Evolutionary conservation across 2,888 invertebrate genomes (phyloP).

Genomic region (Rambutsinella grinnellia): DNA sequence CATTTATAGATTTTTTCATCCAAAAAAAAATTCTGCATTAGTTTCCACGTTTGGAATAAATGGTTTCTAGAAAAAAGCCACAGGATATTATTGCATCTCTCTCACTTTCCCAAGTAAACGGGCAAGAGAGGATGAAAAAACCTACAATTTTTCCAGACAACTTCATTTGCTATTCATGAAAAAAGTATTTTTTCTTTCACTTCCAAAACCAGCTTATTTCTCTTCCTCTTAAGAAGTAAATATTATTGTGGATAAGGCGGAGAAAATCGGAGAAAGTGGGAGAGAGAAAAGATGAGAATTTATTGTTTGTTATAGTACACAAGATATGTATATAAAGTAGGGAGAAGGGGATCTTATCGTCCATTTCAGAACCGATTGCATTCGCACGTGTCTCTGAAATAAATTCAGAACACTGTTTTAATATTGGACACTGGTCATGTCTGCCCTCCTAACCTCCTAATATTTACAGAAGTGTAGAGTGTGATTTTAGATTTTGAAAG

Average conservation of each 20-base stretch:
- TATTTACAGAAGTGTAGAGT: too few species aligned
- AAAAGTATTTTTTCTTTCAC: conserved; percentile 27
- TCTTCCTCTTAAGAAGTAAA: background rate
- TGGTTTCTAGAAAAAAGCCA: background rate
- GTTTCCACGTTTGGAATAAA: background rate
- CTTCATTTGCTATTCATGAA: conserved; percentile 56
- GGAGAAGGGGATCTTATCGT: too few species aligned
- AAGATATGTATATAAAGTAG: too few species aligned
- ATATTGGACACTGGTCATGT: background rate
- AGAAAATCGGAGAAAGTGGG: conserved; percentile 5
- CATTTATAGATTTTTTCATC: conserved; percentile 1
- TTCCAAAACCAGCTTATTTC: conserved; percentile 14
- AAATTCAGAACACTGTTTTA: background rate
- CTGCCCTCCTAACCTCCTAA: background rate
- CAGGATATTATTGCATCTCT: background rate
- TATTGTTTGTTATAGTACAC: conserved; percentile 42
- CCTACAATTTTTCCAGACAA: conserved; percentile 49
- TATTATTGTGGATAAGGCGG: background rate
- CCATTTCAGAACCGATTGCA: background rate
- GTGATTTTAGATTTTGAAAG: too few species aligned
- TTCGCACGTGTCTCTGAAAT: background rate
- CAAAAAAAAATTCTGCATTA: background rate
- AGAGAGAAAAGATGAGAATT: conserved; percentile 37
- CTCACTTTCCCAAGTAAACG: background rate
- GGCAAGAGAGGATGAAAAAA: conserved; percentile 7